Conservation (phyloP, 2,797 vertebrate species). For the Sarcoramphus papa region DNA sequence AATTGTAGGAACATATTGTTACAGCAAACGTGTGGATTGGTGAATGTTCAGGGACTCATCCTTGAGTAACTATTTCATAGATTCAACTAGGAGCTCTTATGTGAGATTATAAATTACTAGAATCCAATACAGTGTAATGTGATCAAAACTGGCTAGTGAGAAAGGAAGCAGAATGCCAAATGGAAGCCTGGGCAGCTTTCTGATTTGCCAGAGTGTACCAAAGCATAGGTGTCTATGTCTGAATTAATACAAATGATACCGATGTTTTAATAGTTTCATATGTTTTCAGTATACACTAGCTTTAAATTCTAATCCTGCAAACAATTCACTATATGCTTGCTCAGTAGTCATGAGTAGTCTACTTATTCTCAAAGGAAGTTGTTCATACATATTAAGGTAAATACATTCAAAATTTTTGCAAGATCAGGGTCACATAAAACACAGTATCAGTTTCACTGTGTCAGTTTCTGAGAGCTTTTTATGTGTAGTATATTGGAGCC, state of each 20-base stretch:
- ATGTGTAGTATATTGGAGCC: neutral
- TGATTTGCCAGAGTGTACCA: neutral
- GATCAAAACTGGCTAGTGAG: neutral
- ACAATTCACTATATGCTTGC: neutral
- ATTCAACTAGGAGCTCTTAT: neutral
- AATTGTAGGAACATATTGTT: neutral
- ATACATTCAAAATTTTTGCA: neutral
- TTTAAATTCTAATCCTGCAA: neutral
- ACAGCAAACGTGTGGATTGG: neutral
- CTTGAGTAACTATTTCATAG: neutral
- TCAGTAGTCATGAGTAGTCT: neutral
- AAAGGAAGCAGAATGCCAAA: neutral
- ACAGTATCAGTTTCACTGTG: neutral
- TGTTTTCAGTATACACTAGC: neutral
- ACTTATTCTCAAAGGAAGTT: neutral
- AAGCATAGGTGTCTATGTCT: neutral
- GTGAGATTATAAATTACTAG: neutral
- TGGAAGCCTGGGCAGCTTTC: neutral
- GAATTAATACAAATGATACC: neutral
- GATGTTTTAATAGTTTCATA: neutral
- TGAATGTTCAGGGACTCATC: neutral
- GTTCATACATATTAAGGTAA: neutral
- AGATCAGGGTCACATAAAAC: neutral
- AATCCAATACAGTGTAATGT: neutral
- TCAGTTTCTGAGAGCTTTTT: neutral